Percentiles rank a stretch among this genome's conserved stretches.
phyloP scores from a whole-genome alignment of 2,888 invertebrate genomes.

The Pollenia labialis region DNA sequence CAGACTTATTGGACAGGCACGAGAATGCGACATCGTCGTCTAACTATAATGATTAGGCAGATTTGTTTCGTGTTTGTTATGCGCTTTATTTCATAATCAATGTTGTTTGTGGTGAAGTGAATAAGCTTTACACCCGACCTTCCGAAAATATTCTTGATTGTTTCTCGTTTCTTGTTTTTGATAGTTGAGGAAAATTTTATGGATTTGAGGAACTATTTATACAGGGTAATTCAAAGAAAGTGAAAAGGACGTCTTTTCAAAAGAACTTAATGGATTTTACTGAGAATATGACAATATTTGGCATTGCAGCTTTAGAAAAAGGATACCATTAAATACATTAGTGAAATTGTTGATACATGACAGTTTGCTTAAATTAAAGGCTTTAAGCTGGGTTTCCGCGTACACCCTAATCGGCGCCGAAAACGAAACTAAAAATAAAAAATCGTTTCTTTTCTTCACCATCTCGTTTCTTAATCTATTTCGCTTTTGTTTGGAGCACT shows the following conservation, averaged over 20 bases:
- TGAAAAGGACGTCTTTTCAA: background rate
- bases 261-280: too few species aligned
- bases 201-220: background rate
- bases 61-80: slow-evolving; percentile 20
- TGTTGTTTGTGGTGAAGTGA: slow-evolving; percentile 58
- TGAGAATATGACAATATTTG: too few species aligned
- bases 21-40: slow-evolving; percentile 42
- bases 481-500: too few species aligned
- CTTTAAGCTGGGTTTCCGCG: too few species aligned
- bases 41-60: slow-evolving; percentile 49
- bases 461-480: too few species aligned
- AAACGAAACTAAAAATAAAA: too few species aligned
- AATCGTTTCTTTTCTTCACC: too few species aligned
- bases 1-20: slow-evolving; percentile 37
- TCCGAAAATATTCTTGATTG: slow-evolving; percentile 60
- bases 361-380: background rate
- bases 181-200: background rate
- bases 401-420: too few species aligned
- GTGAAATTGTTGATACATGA: too few species aligned
- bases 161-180: slow-evolving; percentile 6
- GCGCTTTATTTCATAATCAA: slow-evolving; percentile 50
- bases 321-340: too few species aligned
- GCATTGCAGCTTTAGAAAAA: too few species aligned
- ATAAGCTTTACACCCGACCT: slow-evolving; percentile 66
- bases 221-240: slow-evolving; percentile 44